phyloP scores from a whole-genome alignment of 92 coral and sea anemone genomes.

The Umimayanthus chanpuru region DNA sequence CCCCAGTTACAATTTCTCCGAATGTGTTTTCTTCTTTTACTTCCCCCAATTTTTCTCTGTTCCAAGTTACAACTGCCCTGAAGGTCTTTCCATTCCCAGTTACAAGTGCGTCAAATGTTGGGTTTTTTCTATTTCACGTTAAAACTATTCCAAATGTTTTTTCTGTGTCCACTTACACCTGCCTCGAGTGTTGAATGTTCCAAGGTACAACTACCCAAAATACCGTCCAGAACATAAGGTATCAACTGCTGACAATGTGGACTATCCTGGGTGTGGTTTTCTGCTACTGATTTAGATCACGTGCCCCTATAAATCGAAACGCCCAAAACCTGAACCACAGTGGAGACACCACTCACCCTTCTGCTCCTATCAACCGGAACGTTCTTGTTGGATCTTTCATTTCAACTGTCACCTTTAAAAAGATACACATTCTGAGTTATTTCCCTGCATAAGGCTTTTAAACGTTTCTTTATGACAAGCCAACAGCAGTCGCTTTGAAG shows the following conservation, averaged over 20 bases:
- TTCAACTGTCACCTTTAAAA: conserved; percentile 76
- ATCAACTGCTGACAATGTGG: not conserved
- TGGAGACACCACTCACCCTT: conserved; percentile 53
- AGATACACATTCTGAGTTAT: not conserved
- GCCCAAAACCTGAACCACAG: not conserved
- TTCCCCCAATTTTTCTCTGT: too few species aligned
- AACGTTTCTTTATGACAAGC: not conserved
- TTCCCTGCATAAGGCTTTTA: too few species aligned
- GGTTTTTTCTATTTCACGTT: too few species aligned
- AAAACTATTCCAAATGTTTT: too few species aligned
- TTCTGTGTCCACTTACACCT: too few species aligned
- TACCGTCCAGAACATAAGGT: not conserved
- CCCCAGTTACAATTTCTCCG: too few species aligned
- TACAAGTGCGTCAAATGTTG: too few species aligned
- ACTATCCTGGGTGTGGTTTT: not conserved
- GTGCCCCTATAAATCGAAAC: not conserved
- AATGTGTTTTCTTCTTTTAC: too few species aligned
- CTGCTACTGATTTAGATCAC: not conserved
- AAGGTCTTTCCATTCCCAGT: too few species aligned
- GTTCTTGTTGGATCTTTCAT: conserved; percentile 83
- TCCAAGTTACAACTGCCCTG: too few species aligned
- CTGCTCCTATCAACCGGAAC: conserved; percentile 81
- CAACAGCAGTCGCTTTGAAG: not conserved
- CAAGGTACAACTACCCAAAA: too few species aligned
- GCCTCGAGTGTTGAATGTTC: too few species aligned